These are phyloP conservation scores for Pteria penguin DNA, from an alignment of 2,888 invertebrate species.

Conservation along the genomic window DNA sequence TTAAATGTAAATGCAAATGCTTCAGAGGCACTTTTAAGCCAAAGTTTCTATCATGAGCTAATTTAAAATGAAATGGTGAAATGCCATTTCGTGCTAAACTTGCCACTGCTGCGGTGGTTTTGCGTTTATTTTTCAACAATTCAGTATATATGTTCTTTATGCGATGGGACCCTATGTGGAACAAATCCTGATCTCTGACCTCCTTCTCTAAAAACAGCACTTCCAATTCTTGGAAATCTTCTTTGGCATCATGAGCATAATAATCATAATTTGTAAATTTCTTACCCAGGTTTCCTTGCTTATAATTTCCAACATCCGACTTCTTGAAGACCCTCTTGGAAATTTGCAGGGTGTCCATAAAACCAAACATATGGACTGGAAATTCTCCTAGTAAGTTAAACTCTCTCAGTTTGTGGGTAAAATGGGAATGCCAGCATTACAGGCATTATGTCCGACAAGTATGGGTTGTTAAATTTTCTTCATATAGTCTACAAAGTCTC, in stretches of 20 bases:
- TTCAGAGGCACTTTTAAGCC: background rate
- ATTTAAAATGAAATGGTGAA: background rate
- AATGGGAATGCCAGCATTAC: conserved; percentile 15
- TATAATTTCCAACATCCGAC: conserved; percentile 9
- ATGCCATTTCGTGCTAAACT: conserved; percentile 1
- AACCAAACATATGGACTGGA: background rate
- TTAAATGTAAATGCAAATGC: background rate
- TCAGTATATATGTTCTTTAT: conserved; percentile 10
- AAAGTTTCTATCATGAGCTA: background rate
- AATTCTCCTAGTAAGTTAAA: conserved; percentile 17
- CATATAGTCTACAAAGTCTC: conserved; percentile 10
- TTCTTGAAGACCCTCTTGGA: conserved; percentile 24
- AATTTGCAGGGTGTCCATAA: conserved; percentile 25
- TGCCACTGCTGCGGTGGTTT: background rate
- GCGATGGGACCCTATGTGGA: conserved; percentile 10
- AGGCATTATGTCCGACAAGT: conserved; percentile 23
- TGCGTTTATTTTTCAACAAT: conserved; percentile 7
- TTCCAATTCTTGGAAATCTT: conserved; percentile 3
- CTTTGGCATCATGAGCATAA: conserved; percentile 17
- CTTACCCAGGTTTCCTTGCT: conserved; percentile 4
- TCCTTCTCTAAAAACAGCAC: conserved; percentile 8
- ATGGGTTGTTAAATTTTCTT: conserved; percentile 5
- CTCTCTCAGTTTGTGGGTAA: background rate
- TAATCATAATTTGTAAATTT: background rate
- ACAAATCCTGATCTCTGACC: conserved; percentile 8